These are phyloP conservation scores for Bovichtus variegatus DNA, from an alignment of 2,797 vertebrate species.

Conservation along the genomic window DNA sequence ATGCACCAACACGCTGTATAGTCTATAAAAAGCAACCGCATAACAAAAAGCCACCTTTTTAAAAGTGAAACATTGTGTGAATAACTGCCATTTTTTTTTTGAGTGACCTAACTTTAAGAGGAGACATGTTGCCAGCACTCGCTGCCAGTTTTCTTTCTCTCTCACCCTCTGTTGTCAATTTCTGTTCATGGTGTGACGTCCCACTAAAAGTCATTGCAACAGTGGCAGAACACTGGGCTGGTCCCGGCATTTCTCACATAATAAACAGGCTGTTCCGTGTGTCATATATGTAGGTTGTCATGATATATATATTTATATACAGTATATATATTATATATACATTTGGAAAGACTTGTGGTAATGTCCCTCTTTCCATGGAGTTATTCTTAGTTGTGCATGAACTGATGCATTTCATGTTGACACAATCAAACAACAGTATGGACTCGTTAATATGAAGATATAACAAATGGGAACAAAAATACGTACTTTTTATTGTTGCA, in stretches of 20 bases:
- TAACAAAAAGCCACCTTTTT: conserved; percentile 46
- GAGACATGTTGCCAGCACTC: conserved; percentile 53
- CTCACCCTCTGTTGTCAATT: conserved; percentile 48
- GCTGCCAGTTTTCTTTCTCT: conserved; percentile 58
- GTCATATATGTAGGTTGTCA: conserved; percentile 16
- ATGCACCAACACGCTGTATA: conserved; percentile 34
- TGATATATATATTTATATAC: no score
- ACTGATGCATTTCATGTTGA: neutral
- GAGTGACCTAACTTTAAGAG: conserved; percentile 60
- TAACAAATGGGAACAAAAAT: neutral
- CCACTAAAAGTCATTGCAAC: conserved; percentile 39
- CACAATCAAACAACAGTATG: neutral
- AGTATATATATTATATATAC: no score
- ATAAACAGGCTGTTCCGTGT: conserved; percentile 17
- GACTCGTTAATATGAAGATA: neutral
- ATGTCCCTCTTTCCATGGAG: neutral
- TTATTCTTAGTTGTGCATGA: neutral
- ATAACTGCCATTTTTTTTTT: conserved; percentile 43
- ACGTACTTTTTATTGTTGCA: neutral
- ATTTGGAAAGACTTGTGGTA: neutral
- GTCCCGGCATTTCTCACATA: conserved; percentile 22
- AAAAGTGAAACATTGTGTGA: conserved; percentile 48
- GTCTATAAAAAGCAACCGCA: conserved; percentile 61
- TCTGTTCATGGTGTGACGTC: conserved; percentile 45
- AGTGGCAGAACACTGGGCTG: conserved; percentile 19